These are phyloP conservation scores for Microchirus variegatus DNA, from an alignment of 2,797 vertebrate genomes.

Conservation along the genomic window DNA sequence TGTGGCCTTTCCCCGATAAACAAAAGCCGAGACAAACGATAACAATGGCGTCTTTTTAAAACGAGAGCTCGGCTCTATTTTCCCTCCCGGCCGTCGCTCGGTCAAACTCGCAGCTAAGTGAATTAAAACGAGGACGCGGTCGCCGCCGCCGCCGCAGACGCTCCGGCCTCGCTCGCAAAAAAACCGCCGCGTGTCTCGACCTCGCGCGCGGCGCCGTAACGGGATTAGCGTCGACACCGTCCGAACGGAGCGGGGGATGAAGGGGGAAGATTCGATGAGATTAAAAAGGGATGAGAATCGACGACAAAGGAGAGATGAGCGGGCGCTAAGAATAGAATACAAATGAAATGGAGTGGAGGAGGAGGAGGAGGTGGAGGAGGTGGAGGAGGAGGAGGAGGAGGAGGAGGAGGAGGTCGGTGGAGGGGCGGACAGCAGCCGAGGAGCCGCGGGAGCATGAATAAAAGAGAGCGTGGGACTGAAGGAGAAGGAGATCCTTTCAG, in stretches of 20 bases:
- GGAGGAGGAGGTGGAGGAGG: background rate
- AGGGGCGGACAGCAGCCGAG: slow-evolving; percentile 1
- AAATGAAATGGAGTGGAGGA: slow-evolving; percentile 59
- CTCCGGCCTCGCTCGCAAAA: background rate
- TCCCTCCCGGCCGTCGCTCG: slow-evolving; percentile 18
- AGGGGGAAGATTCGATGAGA: slow-evolving; percentile 61
- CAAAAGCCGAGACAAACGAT: slow-evolving; percentile 40
- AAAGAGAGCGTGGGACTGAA: slow-evolving; percentile 68
- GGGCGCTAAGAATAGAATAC: slow-evolving; percentile 65
- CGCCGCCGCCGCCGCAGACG: slow-evolving; percentile 22
- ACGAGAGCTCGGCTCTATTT: slow-evolving; percentile 38
- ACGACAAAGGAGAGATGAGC: slow-evolving; percentile 65
- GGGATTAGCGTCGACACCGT: slow-evolving; percentile 62
- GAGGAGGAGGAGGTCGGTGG: slow-evolving; percentile 4
- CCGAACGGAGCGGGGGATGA: slow-evolving; percentile 47
- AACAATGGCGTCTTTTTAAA: slow-evolving; percentile 32
- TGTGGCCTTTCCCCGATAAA: slow-evolving; percentile 35
- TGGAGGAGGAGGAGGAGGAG: slow-evolving; percentile 18
- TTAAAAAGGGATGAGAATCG: slow-evolving; percentile 58
- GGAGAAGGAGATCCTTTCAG: slow-evolving; percentile 67
- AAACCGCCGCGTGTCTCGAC: too few species aligned
- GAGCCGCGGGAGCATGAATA: slow-evolving; percentile 68
- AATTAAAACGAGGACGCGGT: slow-evolving; percentile 45
- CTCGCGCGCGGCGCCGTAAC: slow-evolving; percentile 53
- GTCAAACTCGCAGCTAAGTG: slow-evolving; percentile 50